These are phyloP conservation scores for Cyclina sinensis DNA, from an alignment of 1,140 invertebrate species.

Conservation along the genomic window DNA sequence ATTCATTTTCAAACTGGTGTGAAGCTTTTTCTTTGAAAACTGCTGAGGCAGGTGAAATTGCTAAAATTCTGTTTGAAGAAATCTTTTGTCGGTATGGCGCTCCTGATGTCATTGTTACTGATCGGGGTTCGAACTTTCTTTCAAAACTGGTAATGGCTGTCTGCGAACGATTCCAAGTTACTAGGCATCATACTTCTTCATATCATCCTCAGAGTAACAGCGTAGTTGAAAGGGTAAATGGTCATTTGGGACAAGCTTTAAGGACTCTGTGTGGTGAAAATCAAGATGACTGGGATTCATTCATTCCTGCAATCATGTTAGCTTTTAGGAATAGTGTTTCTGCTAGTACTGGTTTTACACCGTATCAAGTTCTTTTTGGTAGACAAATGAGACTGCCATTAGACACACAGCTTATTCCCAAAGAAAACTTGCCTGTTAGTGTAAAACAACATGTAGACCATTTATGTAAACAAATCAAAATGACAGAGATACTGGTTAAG, in stretches of 20 bases:
- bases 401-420: constrained; percentile 68
- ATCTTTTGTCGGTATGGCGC: constrained; percentile 70
- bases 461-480: constrained; percentile 56
- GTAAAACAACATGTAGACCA: constrained; percentile 35
- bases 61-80: constrained; percentile 68
- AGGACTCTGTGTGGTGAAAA: constrained; percentile 53
- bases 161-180: constrained; percentile 71
- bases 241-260: constrained; percentile 42
- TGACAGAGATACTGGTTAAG: constrained; percentile 44
- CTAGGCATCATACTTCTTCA: constrained; percentile 63
- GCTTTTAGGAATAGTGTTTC: constrained; percentile 37
- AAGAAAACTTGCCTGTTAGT: constrained; percentile 51
- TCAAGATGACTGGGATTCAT: constrained; percentile 16
- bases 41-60: constrained; percentile 66
- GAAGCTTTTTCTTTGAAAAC: constrained; percentile 68
- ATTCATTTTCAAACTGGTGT: constrained; percentile 68
- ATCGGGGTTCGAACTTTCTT: constrained; percentile 71
- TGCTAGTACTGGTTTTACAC: constrained; percentile 61
- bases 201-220: constrained; percentile 74
- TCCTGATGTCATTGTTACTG: constrained; percentile 62
- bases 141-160: constrained; percentile 65
- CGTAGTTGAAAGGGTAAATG: constrained; percentile 61
- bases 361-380: constrained; percentile 69
- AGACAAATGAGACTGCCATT: constrained; percentile 66
- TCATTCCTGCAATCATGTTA: constrained; percentile 29